Evolutionary conservation across 2,113 vertebrate species (phyloP).

Genomic region (Rhinopithecus roxellana): DNA sequence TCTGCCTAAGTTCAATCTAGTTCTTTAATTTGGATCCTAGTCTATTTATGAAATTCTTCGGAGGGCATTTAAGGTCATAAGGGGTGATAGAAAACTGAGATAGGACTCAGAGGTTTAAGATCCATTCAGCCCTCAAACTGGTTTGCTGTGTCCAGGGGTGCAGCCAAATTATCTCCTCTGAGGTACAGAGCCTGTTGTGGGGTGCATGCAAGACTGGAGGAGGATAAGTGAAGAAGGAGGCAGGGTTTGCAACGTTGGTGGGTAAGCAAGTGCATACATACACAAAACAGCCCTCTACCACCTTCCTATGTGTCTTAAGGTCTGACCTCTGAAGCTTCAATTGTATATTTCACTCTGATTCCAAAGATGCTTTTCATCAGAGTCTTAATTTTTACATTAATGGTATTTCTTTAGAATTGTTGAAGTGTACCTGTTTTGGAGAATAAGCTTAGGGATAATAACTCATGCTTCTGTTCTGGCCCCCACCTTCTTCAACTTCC

Average conservation of each 20-base stretch:
- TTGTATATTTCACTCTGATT: not conserved
- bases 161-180: not conserved
- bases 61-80: slow-evolving; percentile 33
- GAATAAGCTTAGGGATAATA: not conserved
- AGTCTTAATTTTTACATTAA: not conserved
- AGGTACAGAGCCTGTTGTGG: not conserved
- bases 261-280: accelerated
- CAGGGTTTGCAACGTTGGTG: not conserved
- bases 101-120: not conserved
- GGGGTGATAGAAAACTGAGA: slow-evolving; percentile 28
- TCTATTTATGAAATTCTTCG: slow-evolving; percentile 43
- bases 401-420: not conserved
- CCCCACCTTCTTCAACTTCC: not conserved
- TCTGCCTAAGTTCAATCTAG: slow-evolving; percentile 55
- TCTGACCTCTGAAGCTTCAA: not conserved
- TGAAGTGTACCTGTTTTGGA: not conserved
- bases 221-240: too few species aligned
- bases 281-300: not conserved
- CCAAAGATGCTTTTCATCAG: not conserved
- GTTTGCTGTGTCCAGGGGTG: not conserved
- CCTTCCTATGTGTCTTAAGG: not conserved
- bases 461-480: not conserved
- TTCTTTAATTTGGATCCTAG: slow-evolving; percentile 58
- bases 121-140: not conserved
- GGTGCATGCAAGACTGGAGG: accelerated